Conservation (phyloP, 2,797 vertebrate species). For the Petrocephalus sullivani region DNA sequence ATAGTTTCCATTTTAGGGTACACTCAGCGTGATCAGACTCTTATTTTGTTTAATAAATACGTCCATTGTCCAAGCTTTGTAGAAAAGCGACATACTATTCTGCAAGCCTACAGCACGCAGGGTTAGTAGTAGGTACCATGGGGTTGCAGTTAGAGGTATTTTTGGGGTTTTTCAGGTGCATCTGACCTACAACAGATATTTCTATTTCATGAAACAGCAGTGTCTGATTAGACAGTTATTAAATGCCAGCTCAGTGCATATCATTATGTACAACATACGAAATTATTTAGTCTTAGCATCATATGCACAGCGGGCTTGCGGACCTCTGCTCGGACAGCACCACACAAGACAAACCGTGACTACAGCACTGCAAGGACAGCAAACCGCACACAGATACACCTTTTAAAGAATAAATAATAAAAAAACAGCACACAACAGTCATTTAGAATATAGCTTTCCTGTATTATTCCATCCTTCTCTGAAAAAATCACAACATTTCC, state of each 20-base stretch:
- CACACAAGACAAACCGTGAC: constrained; percentile 1
- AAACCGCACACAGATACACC: constrained; percentile 33
- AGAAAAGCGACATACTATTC: neutral
- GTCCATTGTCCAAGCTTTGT: neutral
- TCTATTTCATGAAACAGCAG: neutral
- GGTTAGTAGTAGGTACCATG: neutral
- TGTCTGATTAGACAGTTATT: neutral
- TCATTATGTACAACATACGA: neutral
- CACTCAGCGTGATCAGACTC: neutral
- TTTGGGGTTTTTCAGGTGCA: neutral
- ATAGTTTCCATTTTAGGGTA: neutral
- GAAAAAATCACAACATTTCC: constrained; percentile 21
- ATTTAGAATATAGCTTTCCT: constrained; percentile 21
- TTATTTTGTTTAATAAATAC: neutral
- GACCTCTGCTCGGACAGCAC: constrained; percentile 37
- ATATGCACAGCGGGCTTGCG: neutral
- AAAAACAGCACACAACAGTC: constrained; percentile 29
- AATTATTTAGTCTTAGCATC: neutral
- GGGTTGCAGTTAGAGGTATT: neutral
- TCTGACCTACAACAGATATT: neutral
- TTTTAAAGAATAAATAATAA: constrained; percentile 26
- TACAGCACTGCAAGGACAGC: constrained; percentile 7
- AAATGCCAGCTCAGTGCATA: neutral
- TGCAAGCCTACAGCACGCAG: neutral
- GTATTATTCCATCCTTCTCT: constrained; percentile 23